Conservation (phyloP, 2,888 invertebrate genomes). For the Amblyteles armatorius region DNA sequence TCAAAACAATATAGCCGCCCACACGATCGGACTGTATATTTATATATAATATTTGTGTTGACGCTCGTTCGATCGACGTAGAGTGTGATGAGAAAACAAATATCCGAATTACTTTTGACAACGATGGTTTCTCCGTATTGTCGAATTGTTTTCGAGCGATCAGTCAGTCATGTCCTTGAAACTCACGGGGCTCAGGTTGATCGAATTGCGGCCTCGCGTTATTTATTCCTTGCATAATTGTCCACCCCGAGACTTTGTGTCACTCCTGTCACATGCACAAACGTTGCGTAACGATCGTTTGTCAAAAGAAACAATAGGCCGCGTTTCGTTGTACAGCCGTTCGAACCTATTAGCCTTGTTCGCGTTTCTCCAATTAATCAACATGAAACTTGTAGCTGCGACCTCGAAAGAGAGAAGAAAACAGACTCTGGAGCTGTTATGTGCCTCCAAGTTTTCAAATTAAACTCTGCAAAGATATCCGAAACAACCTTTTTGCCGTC, state of each 20-base stretch:
- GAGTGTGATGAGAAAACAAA: not conserved
- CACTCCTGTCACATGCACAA: slow-evolving; percentile 64
- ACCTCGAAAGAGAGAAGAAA: not conserved
- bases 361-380: slow-evolving; percentile 43
- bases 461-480: not conserved
- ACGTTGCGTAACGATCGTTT: slow-evolving; percentile 60
- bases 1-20: slow-evolving; percentile 26
- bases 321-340: slow-evolving; percentile 18
- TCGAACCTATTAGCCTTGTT: slow-evolving; percentile 21
- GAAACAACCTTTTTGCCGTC: not conserved
- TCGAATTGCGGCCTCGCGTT: slow-evolving; percentile 16
- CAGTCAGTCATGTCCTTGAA: not conserved
- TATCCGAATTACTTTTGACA: not conserved
- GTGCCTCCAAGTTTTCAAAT: not conserved
- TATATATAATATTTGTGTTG: slow-evolving; percentile 44
- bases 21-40: slow-evolving; percentile 25
- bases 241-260: slow-evolving; percentile 61
- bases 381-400: not conserved
- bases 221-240: slow-evolving; percentile 41
- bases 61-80: slow-evolving; percentile 40
- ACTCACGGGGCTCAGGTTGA: not conserved
- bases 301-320: slow-evolving; percentile 57
- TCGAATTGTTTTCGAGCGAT: not conserved
- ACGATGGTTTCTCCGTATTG: not conserved
- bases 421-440: not conserved